These are phyloP conservation scores for Papilio polytes DNA, from an alignment of 1,140 invertebrate genomes.

Conservation along the genomic window DNA sequence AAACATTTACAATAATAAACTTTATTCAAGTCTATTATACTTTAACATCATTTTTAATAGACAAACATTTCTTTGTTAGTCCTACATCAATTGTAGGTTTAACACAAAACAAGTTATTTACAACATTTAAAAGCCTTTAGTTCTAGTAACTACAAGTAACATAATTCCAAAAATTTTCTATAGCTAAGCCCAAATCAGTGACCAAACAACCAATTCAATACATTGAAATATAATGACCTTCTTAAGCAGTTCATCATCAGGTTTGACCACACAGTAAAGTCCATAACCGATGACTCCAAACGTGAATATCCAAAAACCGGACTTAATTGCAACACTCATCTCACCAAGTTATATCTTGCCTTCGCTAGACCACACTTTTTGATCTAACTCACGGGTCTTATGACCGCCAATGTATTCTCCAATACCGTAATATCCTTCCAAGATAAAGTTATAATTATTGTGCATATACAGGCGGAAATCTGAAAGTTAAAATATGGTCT, in stretches of 20 bases:
- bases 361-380: slow-evolving; percentile 80
- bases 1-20: not conserved
- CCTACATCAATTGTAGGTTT: slow-evolving; percentile 22
- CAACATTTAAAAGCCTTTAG: slow-evolving; percentile 2
- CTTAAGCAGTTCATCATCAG: slow-evolving; percentile 83
- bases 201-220: slow-evolving; percentile 59
- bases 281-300: slow-evolving; percentile 84
- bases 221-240: slow-evolving; percentile 74
- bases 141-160: not conserved
- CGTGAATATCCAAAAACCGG: slow-evolving; percentile 84
- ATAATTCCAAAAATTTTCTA: not conserved
- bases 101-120: slow-evolving; percentile 9
- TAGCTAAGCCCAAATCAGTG: slow-evolving; percentile 52
- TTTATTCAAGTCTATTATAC: no score
- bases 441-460: slow-evolving; percentile 85
- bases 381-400: slow-evolving; percentile 82
- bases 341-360: slow-evolving; percentile 78
- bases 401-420: slow-evolving; percentile 84
- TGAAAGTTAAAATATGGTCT: slow-evolving; percentile 54
- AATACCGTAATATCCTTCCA: slow-evolving; percentile 86
- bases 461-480: slow-evolving; percentile 85
- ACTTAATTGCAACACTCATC: slow-evolving; percentile 81
- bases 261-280: slow-evolving; percentile 82
- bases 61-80: slow-evolving; percentile 9
- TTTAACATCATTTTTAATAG: no score